Base-by-base conservation (phyloP, 2,888 invertebrate species). In the Cosmopolites sordidus region DNA sequence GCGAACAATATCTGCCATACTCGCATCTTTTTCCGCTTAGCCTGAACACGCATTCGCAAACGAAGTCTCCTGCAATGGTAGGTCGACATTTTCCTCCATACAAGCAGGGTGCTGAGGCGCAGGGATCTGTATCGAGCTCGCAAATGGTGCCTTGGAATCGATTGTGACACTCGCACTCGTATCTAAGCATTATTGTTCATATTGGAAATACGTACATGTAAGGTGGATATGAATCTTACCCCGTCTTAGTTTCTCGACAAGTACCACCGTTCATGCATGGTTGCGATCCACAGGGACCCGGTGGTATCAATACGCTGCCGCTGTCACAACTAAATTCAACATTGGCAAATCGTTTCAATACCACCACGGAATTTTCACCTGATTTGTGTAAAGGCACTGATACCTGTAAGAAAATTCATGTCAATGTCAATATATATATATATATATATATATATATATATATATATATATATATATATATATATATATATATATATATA, bases 71-170 rank as follows among this genome's bases (percentile, higher is more conserved):
- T 52, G 66, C 64, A 4, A 66, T 71, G 0, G 76, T 70, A 1
- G 76, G 69, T 61, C 78, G 79, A 73, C 89, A 89, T 63, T 80
- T 79, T n/a, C 90, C 91, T 18, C 89, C 90, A 69, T 87, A 87
- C 18, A 92, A 78, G 71, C 93, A 93, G 0, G 93, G 93, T 30
- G 83, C 81, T n/a, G 89, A 86, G 1, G 87, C 87, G 73, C 94
- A 94, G 8, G 93, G 92, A 73, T 90, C 88, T 16, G 83, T 78
- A 73, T 96, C 95, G 39, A 87, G 76, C 73, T 95, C 92, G 74
- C 95, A 96, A 47, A 82, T 79, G 15, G 77, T 70, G 1, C 96
- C 95, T 11, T 60, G 60, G 53, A 62, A 70, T 47, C 69, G 52
- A 1, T 82, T 79, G 67, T 86, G 86, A 69, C 94, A 95, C 40